Base-by-base conservation (phyloP, 2,888 invertebrate species). In the Adela reaumurella region DNA sequence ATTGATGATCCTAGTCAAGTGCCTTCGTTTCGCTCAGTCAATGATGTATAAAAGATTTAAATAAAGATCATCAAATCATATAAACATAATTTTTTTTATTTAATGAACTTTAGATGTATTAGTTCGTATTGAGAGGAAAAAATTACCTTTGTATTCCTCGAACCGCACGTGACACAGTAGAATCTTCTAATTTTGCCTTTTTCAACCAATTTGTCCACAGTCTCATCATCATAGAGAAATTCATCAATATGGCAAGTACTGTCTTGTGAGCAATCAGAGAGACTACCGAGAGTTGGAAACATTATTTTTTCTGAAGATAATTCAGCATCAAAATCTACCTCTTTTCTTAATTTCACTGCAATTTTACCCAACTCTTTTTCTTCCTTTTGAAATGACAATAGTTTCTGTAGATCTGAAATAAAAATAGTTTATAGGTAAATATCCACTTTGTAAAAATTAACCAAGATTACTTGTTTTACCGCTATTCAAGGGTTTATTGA, bases 221-320 rank as follows among this genome's bases (percentile, higher is more conserved):
- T 78, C 16, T 82, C 77, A 52, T 87, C 86, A 56, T 85, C 83
- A 70, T 85, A 89, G 1, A 89, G 71, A 60, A 89, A 89, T 43
- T 83, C 85, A 68, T 89, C 89, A 0, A 89, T 76, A 63, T 88
- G 86, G 14, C 81, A 67, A 2, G 84, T 84, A 48, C 81, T 78
- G 2, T 62, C 57, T 18, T 70, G 64, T 52, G 74, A 73, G 55
- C 83, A 83, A 58, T 84, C 83, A 10, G 83, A 66, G 63, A 81
- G 81, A 47, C 72, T 67, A 5, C 79, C 79, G 28, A 69, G 61
- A 17, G 56, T 62, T 14, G 79, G 78, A 42, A 76, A 73, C 41
- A 58, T 57, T 53, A 74, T 77, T 8, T 53, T 66, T 59, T 80
- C 78, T 1, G 72, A 61, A 18, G 64, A 54, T 65, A 78, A 63